phyloP scores from a whole-genome alignment of 2,888 invertebrate species.

The Leucophora obtusa region DNA sequence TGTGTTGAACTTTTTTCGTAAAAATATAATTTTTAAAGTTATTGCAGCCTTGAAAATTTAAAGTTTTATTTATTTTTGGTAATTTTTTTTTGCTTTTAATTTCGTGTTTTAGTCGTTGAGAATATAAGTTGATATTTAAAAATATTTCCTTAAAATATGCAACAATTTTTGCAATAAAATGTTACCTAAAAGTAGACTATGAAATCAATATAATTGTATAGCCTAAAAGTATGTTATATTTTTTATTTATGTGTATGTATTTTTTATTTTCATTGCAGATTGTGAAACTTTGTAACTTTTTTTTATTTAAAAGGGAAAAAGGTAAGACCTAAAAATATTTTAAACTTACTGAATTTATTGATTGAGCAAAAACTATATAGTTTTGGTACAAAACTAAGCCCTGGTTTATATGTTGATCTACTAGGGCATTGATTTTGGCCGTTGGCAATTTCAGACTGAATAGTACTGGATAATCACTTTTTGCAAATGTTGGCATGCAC shows the following conservation, averaged over 20 bases:
- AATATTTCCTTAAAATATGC: conserved; percentile 18
- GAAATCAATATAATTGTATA: conserved; percentile 25
- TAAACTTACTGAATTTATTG: too few relatives aligned
- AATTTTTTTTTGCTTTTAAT: neutral
- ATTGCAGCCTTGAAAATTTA: neutral
- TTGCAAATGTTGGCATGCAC: too few relatives aligned
- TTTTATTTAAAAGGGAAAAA: neutral
- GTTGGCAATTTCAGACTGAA: too few relatives aligned
- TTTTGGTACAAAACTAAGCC: too few relatives aligned
- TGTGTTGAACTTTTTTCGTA: neutral
- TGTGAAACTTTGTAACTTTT: conserved; percentile 17
- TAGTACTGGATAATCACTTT: too few relatives aligned
- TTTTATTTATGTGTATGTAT: conserved; percentile 17
- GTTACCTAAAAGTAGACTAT: conserved; percentile 21
- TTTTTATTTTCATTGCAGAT: conserved; percentile 40
- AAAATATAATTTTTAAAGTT: neutral
- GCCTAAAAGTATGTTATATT: conserved; percentile 30
- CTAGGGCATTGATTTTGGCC: too few relatives aligned
- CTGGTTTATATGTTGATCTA: too few relatives aligned
- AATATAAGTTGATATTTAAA: neutral
- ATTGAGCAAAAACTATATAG: too few relatives aligned
- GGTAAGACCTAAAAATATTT: conserved; percentile 14
- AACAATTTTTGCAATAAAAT: conserved; percentile 12
- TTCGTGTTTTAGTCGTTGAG: neutral
- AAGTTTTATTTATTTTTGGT: neutral